Evolutionary conservation across 2,888 invertebrate genomes (phyloP).

Genomic region (Phyto melanocephala): DNA sequence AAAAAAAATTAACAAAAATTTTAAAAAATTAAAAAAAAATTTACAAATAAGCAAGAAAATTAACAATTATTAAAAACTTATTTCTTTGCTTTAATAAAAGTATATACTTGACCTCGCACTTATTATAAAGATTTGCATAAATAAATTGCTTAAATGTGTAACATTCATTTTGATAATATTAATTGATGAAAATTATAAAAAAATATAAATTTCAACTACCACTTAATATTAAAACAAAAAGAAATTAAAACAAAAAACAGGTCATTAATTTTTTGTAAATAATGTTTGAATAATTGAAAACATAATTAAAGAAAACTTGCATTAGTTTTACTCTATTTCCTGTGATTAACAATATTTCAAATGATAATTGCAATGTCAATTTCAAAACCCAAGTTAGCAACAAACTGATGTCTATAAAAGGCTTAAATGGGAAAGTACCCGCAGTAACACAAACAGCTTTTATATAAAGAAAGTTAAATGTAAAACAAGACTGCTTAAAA

Average conservation of each 20-base stretch:
- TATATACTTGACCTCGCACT: background rate
- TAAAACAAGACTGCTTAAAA: too few relatives aligned
- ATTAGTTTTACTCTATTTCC: slow-evolving; percentile 61
- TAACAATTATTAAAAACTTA: too few relatives aligned
- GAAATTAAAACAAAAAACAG: background rate
- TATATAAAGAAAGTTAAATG: background rate
- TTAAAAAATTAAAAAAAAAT: too few relatives aligned
- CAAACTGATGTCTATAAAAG: slow-evolving; percentile 26
- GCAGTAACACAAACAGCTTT: background rate
- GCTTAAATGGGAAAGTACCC: background rate
- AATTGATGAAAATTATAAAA: slow-evolving; percentile 19
- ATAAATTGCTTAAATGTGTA: background rate
- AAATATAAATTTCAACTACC: slow-evolving; percentile 22
- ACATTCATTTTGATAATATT: slow-evolving; percentile 6
- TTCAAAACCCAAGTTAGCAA: slow-evolving; percentile 45
- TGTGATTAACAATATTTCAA: slow-evolving; percentile 55
- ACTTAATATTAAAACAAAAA: background rate
- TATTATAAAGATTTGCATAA: background rate
- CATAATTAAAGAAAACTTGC: slow-evolving; percentile 2
- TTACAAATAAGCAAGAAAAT: too few relatives aligned
- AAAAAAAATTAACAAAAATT: too few relatives aligned
- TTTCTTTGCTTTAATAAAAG: too few relatives aligned
- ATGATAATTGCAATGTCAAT: slow-evolving; percentile 63
- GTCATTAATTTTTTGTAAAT: slow-evolving; percentile 3
- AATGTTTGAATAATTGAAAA: background rate